These are phyloP conservation scores for Coelopa pilipes DNA, from an alignment of 2,888 invertebrate species.

Conservation along the genomic window DNA sequence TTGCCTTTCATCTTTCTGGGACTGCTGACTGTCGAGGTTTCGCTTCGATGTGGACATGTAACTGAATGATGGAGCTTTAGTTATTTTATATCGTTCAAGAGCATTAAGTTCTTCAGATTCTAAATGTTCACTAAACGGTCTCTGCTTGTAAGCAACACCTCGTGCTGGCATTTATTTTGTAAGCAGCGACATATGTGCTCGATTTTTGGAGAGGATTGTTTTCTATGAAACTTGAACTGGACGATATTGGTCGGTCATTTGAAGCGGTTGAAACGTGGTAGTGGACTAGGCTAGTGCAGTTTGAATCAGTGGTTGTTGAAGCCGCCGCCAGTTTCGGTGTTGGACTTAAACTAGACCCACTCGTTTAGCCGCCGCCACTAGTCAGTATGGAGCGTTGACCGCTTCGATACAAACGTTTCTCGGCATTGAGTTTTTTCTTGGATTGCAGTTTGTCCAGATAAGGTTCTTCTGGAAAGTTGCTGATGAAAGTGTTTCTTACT, in stretches of 20 bases:
- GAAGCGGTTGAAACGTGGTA: conserved; percentile 58
- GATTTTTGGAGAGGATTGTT: conserved; percentile 51
- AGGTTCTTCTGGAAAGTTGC: conserved; percentile 88
- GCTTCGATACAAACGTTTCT: conserved; percentile 72
- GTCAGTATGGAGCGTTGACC: conserved; percentile 68
- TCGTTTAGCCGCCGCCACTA: conserved; percentile 56
- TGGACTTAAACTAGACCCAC: conserved; percentile 61
- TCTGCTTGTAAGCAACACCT: conserved; percentile 55
- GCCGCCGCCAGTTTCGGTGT: conserved; percentile 62
- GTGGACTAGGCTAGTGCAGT: conserved; percentile 62
- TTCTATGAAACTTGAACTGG: conserved; percentile 45
- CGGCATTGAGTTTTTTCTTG: conserved; percentile 74
- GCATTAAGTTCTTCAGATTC: conserved; percentile 53
- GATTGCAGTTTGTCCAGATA: conserved; percentile 81
- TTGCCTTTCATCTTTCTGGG: conserved; percentile 36
- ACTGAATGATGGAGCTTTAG: conserved; percentile 64
- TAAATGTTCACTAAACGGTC: conserved; percentile 64
- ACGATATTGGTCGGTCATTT: conserved; percentile 8
- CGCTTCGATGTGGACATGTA: conserved; percentile 41
- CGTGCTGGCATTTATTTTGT: conserved; percentile 48
- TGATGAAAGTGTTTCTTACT: too few relatives aligned
- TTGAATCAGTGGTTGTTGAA: conserved; percentile 54
- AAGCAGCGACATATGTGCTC: conserved; percentile 56
- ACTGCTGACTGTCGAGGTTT: conserved; percentile 45
- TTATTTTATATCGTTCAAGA: conserved; percentile 58